phyloP scores from a whole-genome alignment of 2,797 vertebrate genomes.

The Falco columbarius region DNA sequence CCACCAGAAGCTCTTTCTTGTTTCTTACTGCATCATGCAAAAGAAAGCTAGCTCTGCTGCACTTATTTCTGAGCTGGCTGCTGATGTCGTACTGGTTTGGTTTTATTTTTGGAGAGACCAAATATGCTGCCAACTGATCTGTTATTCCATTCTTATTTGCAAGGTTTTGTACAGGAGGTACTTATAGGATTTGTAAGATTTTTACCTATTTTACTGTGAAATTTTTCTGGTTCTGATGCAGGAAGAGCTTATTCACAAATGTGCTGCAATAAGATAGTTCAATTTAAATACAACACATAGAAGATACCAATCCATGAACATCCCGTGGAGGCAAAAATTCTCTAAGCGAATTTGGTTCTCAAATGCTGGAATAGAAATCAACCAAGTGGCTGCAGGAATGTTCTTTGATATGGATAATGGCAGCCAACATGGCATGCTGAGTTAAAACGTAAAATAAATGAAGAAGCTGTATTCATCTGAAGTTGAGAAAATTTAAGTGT shows the following conservation, averaged over 20 bases:
- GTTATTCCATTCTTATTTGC: background rate
- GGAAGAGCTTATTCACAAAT: background rate
- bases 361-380: background rate
- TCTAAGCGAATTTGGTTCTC: background rate
- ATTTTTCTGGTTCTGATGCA: background rate
- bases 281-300: background rate
- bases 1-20: fast-evolving
- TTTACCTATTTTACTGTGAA: background rate
- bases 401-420: background rate
- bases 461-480: background rate
- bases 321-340: background rate
- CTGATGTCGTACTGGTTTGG: background rate
- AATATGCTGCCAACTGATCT: background rate
- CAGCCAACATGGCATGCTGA: background rate
- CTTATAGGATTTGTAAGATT: background rate
- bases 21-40: background rate
- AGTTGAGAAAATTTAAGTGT: background rate
- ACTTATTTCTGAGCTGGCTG: background rate
- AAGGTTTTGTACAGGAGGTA: background rate
- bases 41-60: background rate
- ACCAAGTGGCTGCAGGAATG: background rate
- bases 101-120: background rate
- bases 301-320: fast-evolving
- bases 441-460: background rate
- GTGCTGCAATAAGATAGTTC: background rate